Evolutionary conservation across 2,797 vertebrate species (phyloP), one percentile per base, ranked within the genome.

Genomic region (Semotilus atromaculatus): DNA sequence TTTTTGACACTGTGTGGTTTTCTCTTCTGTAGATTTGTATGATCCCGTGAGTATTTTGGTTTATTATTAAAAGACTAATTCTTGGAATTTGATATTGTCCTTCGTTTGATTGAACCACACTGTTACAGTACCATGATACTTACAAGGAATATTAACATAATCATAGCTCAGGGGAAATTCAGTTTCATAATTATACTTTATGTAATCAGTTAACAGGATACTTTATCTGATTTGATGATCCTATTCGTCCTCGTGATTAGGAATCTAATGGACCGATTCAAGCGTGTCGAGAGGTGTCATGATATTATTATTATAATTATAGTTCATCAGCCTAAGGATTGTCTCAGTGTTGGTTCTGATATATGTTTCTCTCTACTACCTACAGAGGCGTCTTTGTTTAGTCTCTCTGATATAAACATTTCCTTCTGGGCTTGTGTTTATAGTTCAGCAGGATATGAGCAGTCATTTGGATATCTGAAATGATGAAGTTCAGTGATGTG

Each of bases 401-500:
- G 71, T 84, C 70, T 77, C 29, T 26, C 68, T 73, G 55, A 60
- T 48, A 11, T 66, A 36, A 64, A 78, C 70, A 72, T 85, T 82
- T 85, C 40, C 85, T 67, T 78, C 71, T 73, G 81, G 75, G 77
- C 29, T 77, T 62, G 38, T 48, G 82, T 82, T 78, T 82, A 82
- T 72, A 71, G 45, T 79, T 79, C 74, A 76, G 82, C 71, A 51
- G 84, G 82, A 87, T 86, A 73, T n/a, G 77, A 88, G 87, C 40
- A 45, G 80, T 73, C 51, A 71, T 86, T 45, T 66, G 70, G 68
- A 77, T 77, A 31, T 70, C 51, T 77, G 23, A 80, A 81, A 74
- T 84, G 77, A 81, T 43, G 81, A 60, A 79, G 76, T 84, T 76
- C 83, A 89, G 78, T 66, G 53, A 85, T 83, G 68, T 85, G 83